phyloP scores from a whole-genome alignment of 2,113 vertebrate species.

The Murina feae region DNA sequence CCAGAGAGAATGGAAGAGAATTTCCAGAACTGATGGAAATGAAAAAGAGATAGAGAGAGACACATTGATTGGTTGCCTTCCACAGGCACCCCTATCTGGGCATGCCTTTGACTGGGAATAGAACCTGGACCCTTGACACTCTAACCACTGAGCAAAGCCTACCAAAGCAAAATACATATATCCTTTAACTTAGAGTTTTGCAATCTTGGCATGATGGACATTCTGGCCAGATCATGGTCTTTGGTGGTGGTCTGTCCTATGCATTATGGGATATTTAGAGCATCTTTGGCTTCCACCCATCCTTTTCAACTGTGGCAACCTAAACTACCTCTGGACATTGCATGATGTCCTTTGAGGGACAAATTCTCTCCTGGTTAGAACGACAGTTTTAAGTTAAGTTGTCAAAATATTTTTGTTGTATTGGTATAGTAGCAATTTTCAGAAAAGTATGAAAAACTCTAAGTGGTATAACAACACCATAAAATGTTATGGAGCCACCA shows the following conservation, averaged over 20 bases:
- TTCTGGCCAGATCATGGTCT: background rate
- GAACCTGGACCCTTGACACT: too few species aligned
- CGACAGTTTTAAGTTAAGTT: background rate
- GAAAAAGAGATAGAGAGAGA: too few species aligned
- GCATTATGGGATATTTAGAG: background rate
- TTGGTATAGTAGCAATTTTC: background rate
- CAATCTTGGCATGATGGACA: background rate
- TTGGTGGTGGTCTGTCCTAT: background rate
- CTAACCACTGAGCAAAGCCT: too few species aligned
- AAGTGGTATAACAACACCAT: background rate
- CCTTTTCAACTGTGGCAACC: background rate
- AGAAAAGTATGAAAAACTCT: background rate
- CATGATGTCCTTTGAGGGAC: accelerated
- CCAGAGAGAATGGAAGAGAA: too few species aligned
- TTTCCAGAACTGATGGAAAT: too few species aligned
- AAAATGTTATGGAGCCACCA: background rate
- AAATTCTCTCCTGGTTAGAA: background rate
- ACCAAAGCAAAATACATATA: background rate
- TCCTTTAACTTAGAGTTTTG: background rate
- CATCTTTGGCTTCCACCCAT: background rate
- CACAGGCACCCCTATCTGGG: too few species aligned
- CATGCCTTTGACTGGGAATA: too few species aligned
- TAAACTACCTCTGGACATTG: background rate
- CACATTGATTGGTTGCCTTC: too few species aligned
- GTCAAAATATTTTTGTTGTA: background rate